Percentiles rank a stretch among this genome's conserved stretches.
Conservation (phyloP, 2,113 vertebrate species). For the Periophthalmodon schlosseri region DNA sequence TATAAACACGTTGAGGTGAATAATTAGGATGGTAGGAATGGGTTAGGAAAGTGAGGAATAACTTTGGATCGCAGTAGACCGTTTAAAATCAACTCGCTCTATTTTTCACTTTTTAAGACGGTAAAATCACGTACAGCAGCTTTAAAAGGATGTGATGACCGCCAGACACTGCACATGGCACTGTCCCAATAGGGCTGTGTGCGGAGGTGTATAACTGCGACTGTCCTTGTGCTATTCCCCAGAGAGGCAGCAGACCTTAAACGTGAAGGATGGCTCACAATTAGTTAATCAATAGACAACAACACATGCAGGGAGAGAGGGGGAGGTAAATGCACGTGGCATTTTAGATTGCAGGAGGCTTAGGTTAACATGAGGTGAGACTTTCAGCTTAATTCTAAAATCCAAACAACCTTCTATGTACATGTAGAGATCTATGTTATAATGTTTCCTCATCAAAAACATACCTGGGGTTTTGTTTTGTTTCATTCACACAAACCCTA, state of each 20-base stretch:
- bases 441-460: too few species aligned
- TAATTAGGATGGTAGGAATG: too few species aligned
- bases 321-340: conserved; percentile 23
- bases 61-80: too few species aligned
- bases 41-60: too few species aligned
- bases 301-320: conserved; percentile 11
- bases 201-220: conserved; percentile 20
- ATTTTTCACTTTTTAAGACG: too few species aligned
- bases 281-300: conserved; percentile 76
- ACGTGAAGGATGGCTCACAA: conserved; percentile 57
- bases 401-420: neutral
- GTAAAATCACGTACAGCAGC: too few species aligned
- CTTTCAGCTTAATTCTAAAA: neutral
- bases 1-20: too few species aligned
- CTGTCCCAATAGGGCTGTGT: conserved; percentile 34
- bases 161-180: neutral
- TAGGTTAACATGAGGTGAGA: conserved; percentile 27
- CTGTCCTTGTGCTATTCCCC: conserved; percentile 23
- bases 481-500: too few species aligned
- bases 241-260: conserved; percentile 36
- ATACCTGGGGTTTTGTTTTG: too few species aligned
- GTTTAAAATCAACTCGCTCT: too few species aligned
- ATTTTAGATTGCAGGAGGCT: conserved; percentile 40
- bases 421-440: too few species aligned
- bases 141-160: neutral